Evolutionary conservation across 2,113 vertebrate genomes (phyloP), one percentile per base, ranked within the genome.

Genomic region (Tragelaphus scriptus): DNA sequence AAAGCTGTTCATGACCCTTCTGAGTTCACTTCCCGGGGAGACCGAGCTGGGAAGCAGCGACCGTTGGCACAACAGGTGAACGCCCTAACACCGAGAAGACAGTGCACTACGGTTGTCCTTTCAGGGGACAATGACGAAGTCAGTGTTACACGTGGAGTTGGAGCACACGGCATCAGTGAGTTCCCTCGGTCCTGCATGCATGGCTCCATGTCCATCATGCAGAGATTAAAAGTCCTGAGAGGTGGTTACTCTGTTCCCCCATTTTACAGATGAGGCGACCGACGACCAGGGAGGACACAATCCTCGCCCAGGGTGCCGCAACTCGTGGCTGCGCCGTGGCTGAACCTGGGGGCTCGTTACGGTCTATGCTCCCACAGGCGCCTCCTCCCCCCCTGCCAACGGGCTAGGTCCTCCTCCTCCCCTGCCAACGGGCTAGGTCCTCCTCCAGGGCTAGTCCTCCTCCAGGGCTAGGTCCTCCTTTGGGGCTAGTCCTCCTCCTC

Each of bases 301-400:
- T 9, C 21, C 25, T 56, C 36, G 5, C 26, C 44, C 9, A 36
- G 28, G 5, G 44, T 25, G 15, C 30, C 10, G 15, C 7, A 15
- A 0, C 2, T 12, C 17, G 5, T 0, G 21, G 86, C 30, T 15
- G 4, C 5, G 5, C 49, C 23, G 11, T 26, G 71, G 65, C 53
- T 56, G 28, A 28, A 5, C 47, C 28, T 32, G 47, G n/a, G 44
- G 59, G 87, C n/a, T 14, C 15, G 5, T 44, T 44, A 44, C 44
- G 44, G 30, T n/a, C 90, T 51, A 28, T 58, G 68, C 6, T 61
- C n/a, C 51, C 44, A 7, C 30, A 0, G 49, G 49, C 3, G 47
- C 47, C 5, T 1, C 13, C 61, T 9, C 51, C 3, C 23, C 47
- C 21, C 40, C 32, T 85, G 21, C 65, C 65, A n/a, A 19, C 5